A percentile compares a stretch with the other conserved stretches of the same genome.
Conservation (phyloP, 2,797 vertebrate genomes). For the Nasua narica region DNA sequence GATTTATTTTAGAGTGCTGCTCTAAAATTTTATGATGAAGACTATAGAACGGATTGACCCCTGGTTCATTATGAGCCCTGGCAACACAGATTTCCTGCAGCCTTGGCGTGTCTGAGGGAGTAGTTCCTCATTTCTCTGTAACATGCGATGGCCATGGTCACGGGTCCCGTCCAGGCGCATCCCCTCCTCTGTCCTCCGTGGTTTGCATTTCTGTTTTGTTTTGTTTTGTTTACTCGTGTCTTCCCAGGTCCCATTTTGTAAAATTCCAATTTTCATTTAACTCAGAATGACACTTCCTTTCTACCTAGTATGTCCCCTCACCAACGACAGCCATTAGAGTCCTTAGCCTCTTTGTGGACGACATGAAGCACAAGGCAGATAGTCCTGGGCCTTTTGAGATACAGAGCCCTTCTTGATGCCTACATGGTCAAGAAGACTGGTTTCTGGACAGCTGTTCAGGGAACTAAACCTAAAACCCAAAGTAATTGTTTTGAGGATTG, state of each 20-base stretch:
- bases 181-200: neutral
- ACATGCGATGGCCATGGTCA: neutral
- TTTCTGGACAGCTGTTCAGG: neutral
- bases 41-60: rapidly evolving
- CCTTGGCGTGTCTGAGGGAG: rapidly evolving
- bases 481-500: neutral
- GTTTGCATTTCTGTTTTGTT: too few species aligned
- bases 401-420: neutral
- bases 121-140: neutral
- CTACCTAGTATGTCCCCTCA: too few species aligned
- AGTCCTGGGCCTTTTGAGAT: neutral
- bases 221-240: neutral
- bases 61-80: neutral
- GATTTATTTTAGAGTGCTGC: neutral
- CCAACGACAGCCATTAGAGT: rapidly evolving
- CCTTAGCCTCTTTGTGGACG: neutral
- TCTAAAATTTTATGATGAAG: neutral
- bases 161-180: neutral
- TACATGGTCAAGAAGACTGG: neutral
- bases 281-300: neutral
- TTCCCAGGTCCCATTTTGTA: neutral
- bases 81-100: neutral
- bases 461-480: neutral
- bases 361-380: rapidly evolving
- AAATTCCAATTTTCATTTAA: neutral